These are phyloP conservation scores for Ochropleura leucogaster DNA, from an alignment of 2,888 invertebrate genomes.

Conservation along the genomic window DNA sequence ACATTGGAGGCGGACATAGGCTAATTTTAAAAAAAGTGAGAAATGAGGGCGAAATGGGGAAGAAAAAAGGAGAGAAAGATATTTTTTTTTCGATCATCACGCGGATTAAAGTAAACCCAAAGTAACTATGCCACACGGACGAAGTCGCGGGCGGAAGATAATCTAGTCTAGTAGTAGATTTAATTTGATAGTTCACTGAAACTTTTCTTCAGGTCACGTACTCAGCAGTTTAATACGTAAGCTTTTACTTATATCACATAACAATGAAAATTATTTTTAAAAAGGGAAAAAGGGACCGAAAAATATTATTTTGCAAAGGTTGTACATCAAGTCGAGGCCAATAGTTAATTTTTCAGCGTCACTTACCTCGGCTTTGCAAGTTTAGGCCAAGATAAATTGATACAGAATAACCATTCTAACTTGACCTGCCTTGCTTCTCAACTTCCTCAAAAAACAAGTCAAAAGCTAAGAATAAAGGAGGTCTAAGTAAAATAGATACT, in stretches of 20 bases:
- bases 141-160: too few species aligned
- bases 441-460: slow-evolving; percentile 41
- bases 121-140: too few species aligned
- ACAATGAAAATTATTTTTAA: slow-evolving; percentile 29
- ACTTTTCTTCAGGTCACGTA: background rate
- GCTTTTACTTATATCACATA: background rate
- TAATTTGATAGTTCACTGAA: background rate
- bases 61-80: too few species aligned
- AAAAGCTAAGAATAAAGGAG: slow-evolving; percentile 52
- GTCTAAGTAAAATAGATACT: slow-evolving; percentile 57
- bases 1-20: too few species aligned
- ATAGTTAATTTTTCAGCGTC: slow-evolving; percentile 71
- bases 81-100: too few species aligned
- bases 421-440: slow-evolving; percentile 56
- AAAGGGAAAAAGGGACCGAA: slow-evolving; percentile 21
- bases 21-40: too few species aligned
- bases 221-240: background rate
- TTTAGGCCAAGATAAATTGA: slow-evolving; percentile 71
- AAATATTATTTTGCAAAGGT: slow-evolving; percentile 51
- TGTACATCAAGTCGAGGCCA: slow-evolving; percentile 52
- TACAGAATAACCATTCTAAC: slow-evolving; percentile 62
- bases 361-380: slow-evolving; percentile 67
- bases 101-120: too few species aligned
- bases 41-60: too few species aligned
- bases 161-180: too few species aligned